A percentile compares a stretch with the other conserved stretches of the same genome.
These are phyloP conservation scores for Turritopsis rubra DNA, from an alignment of 30 jellyfish, hydroid and myxozoan genomes.

Conservation along the genomic window DNA sequence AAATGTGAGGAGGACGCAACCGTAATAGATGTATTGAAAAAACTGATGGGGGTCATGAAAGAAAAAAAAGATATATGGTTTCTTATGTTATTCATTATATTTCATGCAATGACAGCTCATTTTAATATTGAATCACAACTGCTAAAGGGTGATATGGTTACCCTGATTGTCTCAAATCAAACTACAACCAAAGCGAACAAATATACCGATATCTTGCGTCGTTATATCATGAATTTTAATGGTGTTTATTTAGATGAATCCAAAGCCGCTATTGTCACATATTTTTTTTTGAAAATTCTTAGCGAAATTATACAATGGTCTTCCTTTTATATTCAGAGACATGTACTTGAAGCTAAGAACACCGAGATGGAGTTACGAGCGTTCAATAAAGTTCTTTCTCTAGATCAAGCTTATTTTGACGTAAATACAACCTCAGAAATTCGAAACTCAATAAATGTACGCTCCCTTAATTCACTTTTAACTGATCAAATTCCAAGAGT, in stretches of 20 bases:
- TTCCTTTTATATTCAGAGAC: background rate
- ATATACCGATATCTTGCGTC: background rate
- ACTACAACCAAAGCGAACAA: background rate
- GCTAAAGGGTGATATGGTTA: background rate
- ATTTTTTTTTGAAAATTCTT: background rate
- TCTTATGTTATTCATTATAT: background rate
- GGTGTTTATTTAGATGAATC: background rate
- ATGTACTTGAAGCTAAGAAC: background rate
- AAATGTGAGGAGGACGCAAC: background rate
- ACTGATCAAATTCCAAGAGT: background rate
- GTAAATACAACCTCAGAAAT: background rate
- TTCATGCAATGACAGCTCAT: background rate
- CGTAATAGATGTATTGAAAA: background rate
- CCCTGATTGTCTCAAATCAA: background rate
- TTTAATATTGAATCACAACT: background rate
- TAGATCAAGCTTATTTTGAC: conserved; percentile 3
- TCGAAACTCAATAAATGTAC: background rate
- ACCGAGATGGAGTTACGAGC: background rate
- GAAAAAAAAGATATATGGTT: background rate
- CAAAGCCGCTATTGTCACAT: background rate
- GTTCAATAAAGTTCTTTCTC: background rate
- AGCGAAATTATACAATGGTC: background rate
- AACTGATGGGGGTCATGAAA: background rate
- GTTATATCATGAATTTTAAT: background rate
- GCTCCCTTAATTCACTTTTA: background rate